phyloP scores from a whole-genome alignment of 2,113 vertebrate species.

The Clarias gariepinus region DNA sequence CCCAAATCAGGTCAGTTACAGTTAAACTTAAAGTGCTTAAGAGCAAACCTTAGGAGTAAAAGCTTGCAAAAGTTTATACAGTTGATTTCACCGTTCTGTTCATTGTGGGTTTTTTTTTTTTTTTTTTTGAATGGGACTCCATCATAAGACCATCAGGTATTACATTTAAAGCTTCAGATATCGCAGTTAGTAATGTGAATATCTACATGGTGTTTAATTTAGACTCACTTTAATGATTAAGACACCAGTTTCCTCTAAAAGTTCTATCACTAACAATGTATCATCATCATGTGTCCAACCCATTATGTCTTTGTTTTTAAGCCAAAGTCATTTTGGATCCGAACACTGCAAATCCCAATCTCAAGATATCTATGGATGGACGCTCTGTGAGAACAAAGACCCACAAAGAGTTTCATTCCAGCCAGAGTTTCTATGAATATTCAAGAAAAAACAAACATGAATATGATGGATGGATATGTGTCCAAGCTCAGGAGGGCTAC shows the following conservation, averaged over 20 bases:
- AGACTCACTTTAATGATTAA: neutral
- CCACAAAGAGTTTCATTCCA: conserved; percentile 48
- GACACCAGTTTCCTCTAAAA: neutral
- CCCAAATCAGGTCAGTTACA: neutral
- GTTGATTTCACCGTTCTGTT: neutral
- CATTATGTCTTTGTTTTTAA: conserved; percentile 47
- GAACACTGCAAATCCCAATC: conserved; percentile 48
- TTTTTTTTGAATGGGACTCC: conserved; percentile 23
- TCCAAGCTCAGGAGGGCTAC: conserved; percentile 60
- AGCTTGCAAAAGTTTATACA: neutral
- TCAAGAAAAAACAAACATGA: neutral
- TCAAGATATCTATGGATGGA: conserved; percentile 72
- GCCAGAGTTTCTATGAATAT: conserved; percentile 33
- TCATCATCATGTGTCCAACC: neutral
- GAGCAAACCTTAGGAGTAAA: neutral
- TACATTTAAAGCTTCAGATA: neutral
- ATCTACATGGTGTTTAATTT: neutral
- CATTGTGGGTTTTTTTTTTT: neutral
- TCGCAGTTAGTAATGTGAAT: neutral
- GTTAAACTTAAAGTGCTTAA: no score
- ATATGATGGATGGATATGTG: conserved; percentile 56
- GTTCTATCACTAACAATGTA: neutral
- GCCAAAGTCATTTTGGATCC: conserved; percentile 66
- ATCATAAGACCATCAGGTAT: conserved; percentile 48
- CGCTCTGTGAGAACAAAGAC: conserved; percentile 56